Evolutionary conservation across 2,113 vertebrate species (phyloP).

Genomic region (Polypterus senegalus): DNA sequence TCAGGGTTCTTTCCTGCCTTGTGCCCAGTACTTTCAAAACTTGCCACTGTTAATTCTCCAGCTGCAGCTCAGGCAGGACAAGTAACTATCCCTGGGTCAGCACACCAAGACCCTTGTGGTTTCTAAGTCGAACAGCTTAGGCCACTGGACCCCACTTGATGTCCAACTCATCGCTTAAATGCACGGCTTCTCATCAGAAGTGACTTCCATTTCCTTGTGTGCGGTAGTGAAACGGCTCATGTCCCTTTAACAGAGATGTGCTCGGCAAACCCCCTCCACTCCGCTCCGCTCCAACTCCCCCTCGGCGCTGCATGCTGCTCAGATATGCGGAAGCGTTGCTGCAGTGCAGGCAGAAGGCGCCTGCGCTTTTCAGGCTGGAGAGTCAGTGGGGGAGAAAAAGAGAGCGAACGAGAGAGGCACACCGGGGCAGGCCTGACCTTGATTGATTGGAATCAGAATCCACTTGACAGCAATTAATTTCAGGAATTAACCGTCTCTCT

Average conservation of each 20-base stretch:
- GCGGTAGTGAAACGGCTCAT: not conserved
- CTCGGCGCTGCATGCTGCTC: not conserved
- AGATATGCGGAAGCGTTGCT: not conserved
- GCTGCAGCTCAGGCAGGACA: too few species aligned
- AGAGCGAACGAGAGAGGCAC: too few species aligned
- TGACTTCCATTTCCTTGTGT: not conserved
- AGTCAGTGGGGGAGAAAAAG: slow-evolving; percentile 18
- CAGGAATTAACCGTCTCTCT: slow-evolving; percentile 39
- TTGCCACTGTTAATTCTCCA: too few species aligned
- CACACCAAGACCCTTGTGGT: too few species aligned
- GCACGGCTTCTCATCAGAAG: not conserved
- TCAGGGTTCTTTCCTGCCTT: too few species aligned
- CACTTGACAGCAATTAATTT: slow-evolving; percentile 55
- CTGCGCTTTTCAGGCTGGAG: slow-evolving; percentile 12
- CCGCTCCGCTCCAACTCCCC: not conserved
- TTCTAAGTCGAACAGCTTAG: not conserved
- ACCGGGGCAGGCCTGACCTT: slow-evolving; percentile 33
- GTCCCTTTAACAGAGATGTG: not conserved
- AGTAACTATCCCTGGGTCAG: too few species aligned
- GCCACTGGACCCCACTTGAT: not conserved
- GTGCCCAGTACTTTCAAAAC: too few species aligned
- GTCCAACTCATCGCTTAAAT: slow-evolving; percentile 1
- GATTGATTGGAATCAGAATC: slow-evolving; percentile 56
- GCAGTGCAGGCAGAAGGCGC: slow-evolving; percentile 4
- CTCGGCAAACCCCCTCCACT: not conserved